A percentile compares a stretch with the other conserved stretches of the same genome.
Conservation (phyloP, 2,797 vertebrate genomes). For the Dendrocincla fuliginosa region DNA sequence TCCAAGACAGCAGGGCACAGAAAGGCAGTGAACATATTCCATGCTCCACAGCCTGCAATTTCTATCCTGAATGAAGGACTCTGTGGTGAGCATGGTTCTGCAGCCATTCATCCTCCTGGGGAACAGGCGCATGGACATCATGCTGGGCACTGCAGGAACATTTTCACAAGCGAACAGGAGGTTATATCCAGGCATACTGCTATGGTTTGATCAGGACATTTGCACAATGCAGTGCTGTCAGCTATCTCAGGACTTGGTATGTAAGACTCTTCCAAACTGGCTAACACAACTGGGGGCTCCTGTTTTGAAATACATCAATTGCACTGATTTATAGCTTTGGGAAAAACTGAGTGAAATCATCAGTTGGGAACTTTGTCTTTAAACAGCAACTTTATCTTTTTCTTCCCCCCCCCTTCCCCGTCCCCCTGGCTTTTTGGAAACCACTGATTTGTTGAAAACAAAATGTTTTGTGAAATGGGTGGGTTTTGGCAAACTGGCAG, state of each 20-base stretch:
- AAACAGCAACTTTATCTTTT: background rate
- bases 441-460: slow-evolving; percentile 39
- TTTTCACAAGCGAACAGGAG: background rate
- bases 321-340: slow-evolving; percentile 30
- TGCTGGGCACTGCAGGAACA: background rate
- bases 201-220: background rate
- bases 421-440: background rate
- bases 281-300: background rate
- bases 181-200: background rate
- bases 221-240: background rate
- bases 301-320: slow-evolving; percentile 43
- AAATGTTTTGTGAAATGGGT: slow-evolving; percentile 40
- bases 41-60: background rate
- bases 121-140: background rate
- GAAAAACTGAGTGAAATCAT: background rate
- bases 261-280: slow-evolving; percentile 4
- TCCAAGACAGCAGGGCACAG: background rate
- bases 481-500: slow-evolving; percentile 26
- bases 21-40: background rate
- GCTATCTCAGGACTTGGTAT: background rate
- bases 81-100: background rate
- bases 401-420: accelerated
- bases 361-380: background rate
- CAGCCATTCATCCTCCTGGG: background rate
- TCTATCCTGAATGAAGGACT: background rate